Conservation (phyloP, 2,888 invertebrate genomes). For the Meliscaeva auricollis region DNA sequence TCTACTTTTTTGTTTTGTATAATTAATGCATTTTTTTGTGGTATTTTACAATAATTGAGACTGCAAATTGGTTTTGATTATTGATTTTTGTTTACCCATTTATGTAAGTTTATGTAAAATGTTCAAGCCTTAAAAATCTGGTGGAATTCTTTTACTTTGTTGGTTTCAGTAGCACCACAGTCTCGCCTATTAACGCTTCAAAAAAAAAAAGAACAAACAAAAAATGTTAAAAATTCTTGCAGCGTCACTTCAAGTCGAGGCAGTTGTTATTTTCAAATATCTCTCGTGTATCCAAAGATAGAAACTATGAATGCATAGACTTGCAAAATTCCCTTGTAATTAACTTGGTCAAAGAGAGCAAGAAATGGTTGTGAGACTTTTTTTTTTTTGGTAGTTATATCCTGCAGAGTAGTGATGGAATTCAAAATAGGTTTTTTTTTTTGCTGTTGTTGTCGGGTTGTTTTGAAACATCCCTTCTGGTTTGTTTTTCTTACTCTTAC, state of each 20-base stretch:
- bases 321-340: conserved; percentile 18
- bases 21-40: conserved; percentile 18
- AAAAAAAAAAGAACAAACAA: background rate
- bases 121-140: conserved; percentile 28
- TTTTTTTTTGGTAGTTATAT: background rate
- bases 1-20: conserved; percentile 20
- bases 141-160: conserved; percentile 26
- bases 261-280: conserved; percentile 2
- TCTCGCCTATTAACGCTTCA: conserved; percentile 13
- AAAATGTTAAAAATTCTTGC: conserved; percentile 11
- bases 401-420: conserved; percentile 24
- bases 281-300: background rate
- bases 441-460: background rate
- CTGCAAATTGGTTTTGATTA: conserved; percentile 17
- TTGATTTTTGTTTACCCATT: conserved; percentile 4
- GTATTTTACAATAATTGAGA: conserved; percentile 13
- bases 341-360: conserved; percentile 26
- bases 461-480: background rate
- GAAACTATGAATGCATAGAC: background rate
- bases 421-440: conserved; percentile 23
- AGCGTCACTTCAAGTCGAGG: conserved; percentile 9
- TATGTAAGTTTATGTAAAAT: background rate
- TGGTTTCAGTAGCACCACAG: conserved; percentile 16
- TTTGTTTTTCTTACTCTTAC: conserved; percentile 10
- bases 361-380: conserved; percentile 4